Evolutionary conservation across 2,797 vertebrate species (phyloP).

Genomic region (Malurus splendens): DNA sequence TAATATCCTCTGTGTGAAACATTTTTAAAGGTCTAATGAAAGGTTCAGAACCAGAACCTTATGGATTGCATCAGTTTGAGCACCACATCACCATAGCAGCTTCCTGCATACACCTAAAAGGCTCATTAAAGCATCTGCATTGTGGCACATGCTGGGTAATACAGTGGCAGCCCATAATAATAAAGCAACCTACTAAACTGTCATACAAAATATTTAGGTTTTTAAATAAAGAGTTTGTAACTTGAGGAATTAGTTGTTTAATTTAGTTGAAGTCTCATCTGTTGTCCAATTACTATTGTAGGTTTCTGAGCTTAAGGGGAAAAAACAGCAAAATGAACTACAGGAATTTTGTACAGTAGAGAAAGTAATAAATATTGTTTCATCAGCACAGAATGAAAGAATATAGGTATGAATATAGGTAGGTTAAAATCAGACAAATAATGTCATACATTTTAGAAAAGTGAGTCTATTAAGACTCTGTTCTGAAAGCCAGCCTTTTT

Average conservation of each 20-base stretch:
- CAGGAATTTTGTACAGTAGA: not conserved
- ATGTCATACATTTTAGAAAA: not conserved
- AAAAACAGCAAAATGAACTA: not conserved
- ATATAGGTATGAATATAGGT: not conserved
- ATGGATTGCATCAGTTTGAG: conserved; percentile 13
- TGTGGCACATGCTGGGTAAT: conserved; percentile 13
- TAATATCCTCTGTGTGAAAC: not conserved
- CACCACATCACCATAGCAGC: conserved; percentile 46
- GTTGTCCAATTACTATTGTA: not conserved
- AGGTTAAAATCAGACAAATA: not conserved
- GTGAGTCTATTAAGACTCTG: not conserved
- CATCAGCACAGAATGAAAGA: not conserved
- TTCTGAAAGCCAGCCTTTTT: not conserved
- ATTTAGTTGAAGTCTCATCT: not conserved
- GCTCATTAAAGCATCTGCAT: not conserved
- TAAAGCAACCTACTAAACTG: not conserved
- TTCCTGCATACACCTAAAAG: not conserved
- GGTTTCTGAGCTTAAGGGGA: not conserved
- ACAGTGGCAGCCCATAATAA: not conserved
- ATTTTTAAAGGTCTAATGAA: not conserved
- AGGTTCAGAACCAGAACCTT: not conserved
- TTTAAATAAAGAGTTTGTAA: not conserved
- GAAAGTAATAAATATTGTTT: not conserved
- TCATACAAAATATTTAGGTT: not conserved
- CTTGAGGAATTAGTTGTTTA: not conserved